Base-by-base conservation (phyloP, 2,888 invertebrate species). In the Myathropa florea region DNA sequence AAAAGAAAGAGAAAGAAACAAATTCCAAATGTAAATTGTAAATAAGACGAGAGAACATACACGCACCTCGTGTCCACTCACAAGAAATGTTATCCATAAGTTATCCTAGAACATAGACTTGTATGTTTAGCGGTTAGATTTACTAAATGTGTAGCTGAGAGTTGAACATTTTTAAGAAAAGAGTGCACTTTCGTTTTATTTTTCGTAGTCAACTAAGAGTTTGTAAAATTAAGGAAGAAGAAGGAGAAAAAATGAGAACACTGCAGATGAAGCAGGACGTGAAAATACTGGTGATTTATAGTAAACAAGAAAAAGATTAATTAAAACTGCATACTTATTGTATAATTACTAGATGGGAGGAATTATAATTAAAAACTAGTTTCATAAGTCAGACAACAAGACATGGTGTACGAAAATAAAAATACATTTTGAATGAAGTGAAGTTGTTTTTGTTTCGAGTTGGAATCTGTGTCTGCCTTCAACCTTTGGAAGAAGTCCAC, bases 261-360 rank as follows among this genome's bases (percentile, higher is more conserved):
- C 28, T 46, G 26, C 55, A 55, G 63, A n/a, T 18, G 46, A 71
- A 68, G 53, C 78, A 78, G 61, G 57, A 64, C 46, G 53, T 71
- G 72, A 80, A 80, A 80, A 80, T 80, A 80, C 72, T 73, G 72
- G 80, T 80, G 80, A 80, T 80, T 80, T 80, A 80, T 80, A 80
- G 72, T 65, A 67, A 80, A 72, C 30, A 65, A 30, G 24, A 65
- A 30, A 28, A 36, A 53, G n/a, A n/a, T n/a, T 39, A 63, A 77
- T 46, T 18, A 26, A 30, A 60, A 73, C 59, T 46, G 28, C 39
- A 73, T 73, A 12, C 53, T 55, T 67, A 67, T 64, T 57, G 24
- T 57, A 24, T 57, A 39, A 60, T 53, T 67, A 67, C 33, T 65
- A 65, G 23, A 60, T 24, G 71, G 28, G 39, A 46, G 65, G 28